Evolutionary conservation across 2,113 vertebrate species (phyloP).

Genomic region (Echinops telfairi): DNA sequence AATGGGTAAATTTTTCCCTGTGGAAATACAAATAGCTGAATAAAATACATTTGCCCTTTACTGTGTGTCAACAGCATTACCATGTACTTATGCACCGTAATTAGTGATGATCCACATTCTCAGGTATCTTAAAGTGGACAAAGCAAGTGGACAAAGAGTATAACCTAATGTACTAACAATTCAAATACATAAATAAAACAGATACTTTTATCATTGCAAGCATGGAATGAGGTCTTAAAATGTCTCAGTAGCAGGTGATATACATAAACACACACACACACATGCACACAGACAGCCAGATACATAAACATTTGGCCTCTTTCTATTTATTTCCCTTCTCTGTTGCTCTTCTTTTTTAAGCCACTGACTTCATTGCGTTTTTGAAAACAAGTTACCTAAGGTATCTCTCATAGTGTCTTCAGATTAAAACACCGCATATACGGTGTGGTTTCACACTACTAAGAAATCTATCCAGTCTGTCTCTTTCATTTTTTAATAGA

Average conservation of each 20-base stretch:
- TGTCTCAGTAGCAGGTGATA: conserved; percentile 52
- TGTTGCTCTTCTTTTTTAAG: conserved; percentile 40
- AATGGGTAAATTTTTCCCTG: conserved; percentile 17
- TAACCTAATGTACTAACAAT: conserved; percentile 62
- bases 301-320: background rate
- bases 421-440: conserved; percentile 28
- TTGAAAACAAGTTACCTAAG: conserved; percentile 48
- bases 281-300: conserved; percentile 8
- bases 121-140: conserved; percentile 17
- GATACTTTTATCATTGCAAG: conserved; percentile 49
- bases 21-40: conserved; percentile 55
- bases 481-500: conserved; percentile 16
- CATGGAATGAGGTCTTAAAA: conserved; percentile 42
- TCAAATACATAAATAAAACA: conserved; percentile 54
- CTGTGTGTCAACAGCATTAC: background rate
- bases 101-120: conserved; percentile 29
- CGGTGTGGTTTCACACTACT: conserved; percentile 3
- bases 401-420: background rate
- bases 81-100: background rate
- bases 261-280: conserved; percentile 66
- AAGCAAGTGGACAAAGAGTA: conserved; percentile 38
- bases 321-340: conserved; percentile 17
- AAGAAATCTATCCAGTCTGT: background rate
- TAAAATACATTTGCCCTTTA: conserved; percentile 53
- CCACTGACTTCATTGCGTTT: conserved; percentile 41